phyloP scores from a whole-genome alignment of 2,888 invertebrate genomes.

The Yponomeuta sedellus region DNA sequence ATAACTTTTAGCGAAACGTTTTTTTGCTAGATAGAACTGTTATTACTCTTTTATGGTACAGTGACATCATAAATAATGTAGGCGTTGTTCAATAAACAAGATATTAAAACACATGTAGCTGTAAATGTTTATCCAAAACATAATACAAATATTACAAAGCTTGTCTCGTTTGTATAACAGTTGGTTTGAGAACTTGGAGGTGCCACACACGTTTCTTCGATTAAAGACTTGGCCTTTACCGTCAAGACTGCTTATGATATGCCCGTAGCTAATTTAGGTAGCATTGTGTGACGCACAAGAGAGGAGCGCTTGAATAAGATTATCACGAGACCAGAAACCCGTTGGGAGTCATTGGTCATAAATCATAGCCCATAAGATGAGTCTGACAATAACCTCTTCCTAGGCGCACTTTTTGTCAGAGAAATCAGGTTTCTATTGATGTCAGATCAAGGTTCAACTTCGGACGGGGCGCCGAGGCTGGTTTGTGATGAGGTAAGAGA shows the following conservation, averaged over 20 bases:
- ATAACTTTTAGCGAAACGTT: slow-evolving; percentile 1
- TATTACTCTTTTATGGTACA: not conserved
- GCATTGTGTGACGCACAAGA: slow-evolving; percentile 72
- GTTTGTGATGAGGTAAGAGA: slow-evolving; percentile 42
- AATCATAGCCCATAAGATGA: slow-evolving; percentile 75
- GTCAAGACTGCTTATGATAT: slow-evolving; percentile 54
- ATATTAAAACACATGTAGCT: slow-evolving; percentile 9
- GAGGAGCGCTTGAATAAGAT: slow-evolving; percentile 67
- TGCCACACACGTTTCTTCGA: slow-evolving; percentile 48
- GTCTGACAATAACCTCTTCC: slow-evolving; percentile 71
- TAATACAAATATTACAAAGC: slow-evolving; percentile 9
- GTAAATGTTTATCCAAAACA: not conserved
- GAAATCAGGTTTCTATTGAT: slow-evolving; percentile 28
- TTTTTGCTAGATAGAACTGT: slow-evolving; percentile 3
- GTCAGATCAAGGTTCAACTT: slow-evolving; percentile 3
- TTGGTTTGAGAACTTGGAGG: not conserved
- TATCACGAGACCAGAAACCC: slow-evolving; percentile 67
- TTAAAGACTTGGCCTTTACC: slow-evolving; percentile 39
- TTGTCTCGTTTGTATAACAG: not conserved
- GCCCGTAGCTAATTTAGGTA: slow-evolving; percentile 74
- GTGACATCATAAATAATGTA: not conserved
- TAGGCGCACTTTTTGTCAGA: slow-evolving; percentile 32
- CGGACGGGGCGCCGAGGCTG: not conserved
- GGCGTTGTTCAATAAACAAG: not conserved
- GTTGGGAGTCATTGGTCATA: slow-evolving; percentile 75